A percentile compares a stretch with the other conserved stretches of the same genome.
Conservation (phyloP, 2,888 invertebrate species). For the Neocrepidodera transversa region DNA sequence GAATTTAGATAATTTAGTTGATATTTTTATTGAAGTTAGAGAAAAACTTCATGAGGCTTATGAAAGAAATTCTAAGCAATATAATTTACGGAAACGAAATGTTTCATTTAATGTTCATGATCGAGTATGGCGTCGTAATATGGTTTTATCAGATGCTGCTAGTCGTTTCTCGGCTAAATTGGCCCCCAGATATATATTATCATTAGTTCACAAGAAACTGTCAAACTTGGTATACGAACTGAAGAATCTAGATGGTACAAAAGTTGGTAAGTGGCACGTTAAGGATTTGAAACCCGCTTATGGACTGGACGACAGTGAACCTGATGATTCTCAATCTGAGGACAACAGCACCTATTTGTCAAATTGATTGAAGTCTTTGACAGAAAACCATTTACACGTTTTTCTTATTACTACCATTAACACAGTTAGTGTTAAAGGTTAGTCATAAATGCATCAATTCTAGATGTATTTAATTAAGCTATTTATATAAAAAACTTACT, state of each 20-base stretch:
- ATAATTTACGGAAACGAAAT: slow-evolving; percentile 30
- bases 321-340: too few relatives aligned
- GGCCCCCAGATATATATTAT: too few relatives aligned
- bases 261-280: slow-evolving; percentile 4
- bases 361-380: too few relatives aligned
- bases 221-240: slow-evolving; percentile 1
- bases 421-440: too few relatives aligned
- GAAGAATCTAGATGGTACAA: background rate
- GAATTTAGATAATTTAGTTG: slow-evolving; percentile 8
- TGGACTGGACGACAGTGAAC: too few relatives aligned
- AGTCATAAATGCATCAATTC: too few relatives aligned
- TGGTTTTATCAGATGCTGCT: slow-evolving; percentile 25
- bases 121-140: slow-evolving; percentile 31
- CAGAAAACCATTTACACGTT: too few relatives aligned
- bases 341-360: too few relatives aligned
- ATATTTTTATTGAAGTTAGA: slow-evolving; percentile 13
- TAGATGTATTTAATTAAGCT: too few relatives aligned
- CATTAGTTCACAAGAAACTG: too few relatives aligned
- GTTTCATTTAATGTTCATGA: slow-evolving; percentile 20
- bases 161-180: background rate
- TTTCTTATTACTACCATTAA: too few relatives aligned
- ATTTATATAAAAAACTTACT: too few relatives aligned
- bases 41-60: slow-evolving; percentile 19
- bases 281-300: slow-evolving; percentile 1
- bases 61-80: slow-evolving; percentile 20